Evolutionary conservation across 2,888 invertebrate genomes (phyloP).

Genomic region (Isoperla grammatica): DNA sequence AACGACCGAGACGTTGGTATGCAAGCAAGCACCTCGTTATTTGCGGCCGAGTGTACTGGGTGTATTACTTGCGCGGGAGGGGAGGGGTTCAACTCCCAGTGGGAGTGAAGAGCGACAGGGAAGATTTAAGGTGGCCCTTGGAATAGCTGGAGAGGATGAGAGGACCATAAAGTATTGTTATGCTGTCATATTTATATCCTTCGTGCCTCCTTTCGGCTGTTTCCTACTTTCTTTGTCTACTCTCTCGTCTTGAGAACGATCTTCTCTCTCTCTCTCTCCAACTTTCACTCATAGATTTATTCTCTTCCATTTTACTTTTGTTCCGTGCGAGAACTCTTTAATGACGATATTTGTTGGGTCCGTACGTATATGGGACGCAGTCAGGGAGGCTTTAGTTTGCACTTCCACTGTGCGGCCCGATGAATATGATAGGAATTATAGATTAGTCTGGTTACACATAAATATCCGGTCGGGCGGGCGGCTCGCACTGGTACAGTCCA

Average conservation of each 20-base stretch:
- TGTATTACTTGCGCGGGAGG: neutral
- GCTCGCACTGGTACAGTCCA: neutral
- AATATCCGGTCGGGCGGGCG: neutral
- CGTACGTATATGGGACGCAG: too few relatives aligned
- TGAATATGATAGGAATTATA: neutral
- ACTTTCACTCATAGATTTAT: neutral
- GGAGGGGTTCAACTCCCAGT: slow-evolving; percentile 18
- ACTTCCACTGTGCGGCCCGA: neutral
- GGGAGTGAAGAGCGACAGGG: slow-evolving; percentile 25
- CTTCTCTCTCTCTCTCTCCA: neutral
- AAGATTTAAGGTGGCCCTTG: slow-evolving; percentile 27
- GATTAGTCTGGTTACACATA: slow-evolving; percentile 7
- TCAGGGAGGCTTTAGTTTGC: slow-evolving; percentile 3
- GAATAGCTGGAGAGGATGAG: slow-evolving; percentile 21
- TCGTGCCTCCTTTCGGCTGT: neutral
- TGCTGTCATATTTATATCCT: slow-evolving; percentile 29
- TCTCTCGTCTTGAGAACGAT: neutral
- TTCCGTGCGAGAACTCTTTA: neutral
- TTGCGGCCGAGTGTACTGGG: too few relatives aligned
- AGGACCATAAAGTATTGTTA: slow-evolving; percentile 29
- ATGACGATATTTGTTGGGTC: neutral
- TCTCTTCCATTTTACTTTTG: neutral
- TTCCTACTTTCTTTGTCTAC: neutral
- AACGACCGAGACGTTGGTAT: too few relatives aligned
- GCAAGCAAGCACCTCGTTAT: too few relatives aligned